phyloP scores from a whole-genome alignment of 2,113 vertebrate species.

The Grammomys surdaster region DNA sequence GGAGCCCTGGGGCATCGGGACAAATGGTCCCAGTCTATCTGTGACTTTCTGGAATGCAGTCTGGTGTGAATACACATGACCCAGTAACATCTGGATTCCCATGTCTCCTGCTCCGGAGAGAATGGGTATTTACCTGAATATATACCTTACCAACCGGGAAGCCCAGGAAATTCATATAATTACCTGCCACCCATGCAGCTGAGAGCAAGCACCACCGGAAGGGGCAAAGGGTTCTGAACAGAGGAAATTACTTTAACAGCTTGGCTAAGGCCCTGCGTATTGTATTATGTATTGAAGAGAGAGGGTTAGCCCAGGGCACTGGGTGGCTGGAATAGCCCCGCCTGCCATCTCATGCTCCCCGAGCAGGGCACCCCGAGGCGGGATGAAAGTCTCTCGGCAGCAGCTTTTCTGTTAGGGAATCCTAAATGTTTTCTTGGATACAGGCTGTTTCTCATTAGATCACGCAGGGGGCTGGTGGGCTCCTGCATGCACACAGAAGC shows the following conservation, averaged over 20 bases:
- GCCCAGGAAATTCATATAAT: rapidly evolving
- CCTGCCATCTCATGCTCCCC: rapidly evolving
- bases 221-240: background rate
- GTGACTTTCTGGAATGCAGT: background rate
- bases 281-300: background rate
- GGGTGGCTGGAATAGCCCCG: rapidly evolving
- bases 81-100: background rate
- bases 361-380: background rate
- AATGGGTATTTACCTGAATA: background rate
- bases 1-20: rapidly evolving
- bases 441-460: constrained; percentile 77
- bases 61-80: background rate
- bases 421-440: background rate
- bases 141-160: rapidly evolving
- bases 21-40: rapidly evolving
- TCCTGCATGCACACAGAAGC: background rate
- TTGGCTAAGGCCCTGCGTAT: too few relatives aligned
- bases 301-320: background rate
- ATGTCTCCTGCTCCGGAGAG: rapidly evolving
- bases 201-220: rapidly evolving
- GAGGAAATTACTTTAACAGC: background rate
- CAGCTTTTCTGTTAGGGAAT: background rate
- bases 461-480: constrained; percentile 36
- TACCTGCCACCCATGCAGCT: background rate
- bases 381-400: background rate